Conservation (phyloP, 2,113 vertebrate species). For the Spea bombifrons region DNA sequence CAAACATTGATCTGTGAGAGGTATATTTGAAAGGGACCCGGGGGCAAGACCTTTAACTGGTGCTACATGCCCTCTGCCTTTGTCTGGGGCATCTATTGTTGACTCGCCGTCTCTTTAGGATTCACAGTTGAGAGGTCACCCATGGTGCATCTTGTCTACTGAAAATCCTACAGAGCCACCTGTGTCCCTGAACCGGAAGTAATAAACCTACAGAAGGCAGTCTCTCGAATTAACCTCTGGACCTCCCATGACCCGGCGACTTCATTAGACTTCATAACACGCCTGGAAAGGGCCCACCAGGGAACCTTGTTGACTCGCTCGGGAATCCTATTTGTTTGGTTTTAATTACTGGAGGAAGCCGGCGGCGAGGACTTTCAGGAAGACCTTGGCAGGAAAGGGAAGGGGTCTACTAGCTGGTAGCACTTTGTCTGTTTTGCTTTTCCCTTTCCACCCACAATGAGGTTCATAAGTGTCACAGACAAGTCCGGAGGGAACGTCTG, state of each 20-base stretch:
- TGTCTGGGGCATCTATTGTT: slow-evolving; percentile 12
- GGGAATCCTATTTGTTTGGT: slow-evolving; percentile 60
- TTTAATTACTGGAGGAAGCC: slow-evolving; percentile 66
- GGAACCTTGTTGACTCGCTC: slow-evolving; percentile 42
- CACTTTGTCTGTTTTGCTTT: slow-evolving; percentile 66
- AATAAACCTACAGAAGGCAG: slow-evolving; percentile 31
- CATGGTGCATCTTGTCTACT: slow-evolving; percentile 19
- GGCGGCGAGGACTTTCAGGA: slow-evolving; percentile 65
- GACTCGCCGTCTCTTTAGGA: not conserved
- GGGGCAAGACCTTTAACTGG: not conserved
- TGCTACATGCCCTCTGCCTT: not conserved
- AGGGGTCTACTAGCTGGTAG: slow-evolving; percentile 61
- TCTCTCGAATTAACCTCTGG: slow-evolving; percentile 26
- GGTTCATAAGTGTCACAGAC: slow-evolving; percentile 60
- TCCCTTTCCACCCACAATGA: slow-evolving; percentile 63
- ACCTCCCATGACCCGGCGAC: slow-evolving; percentile 21
- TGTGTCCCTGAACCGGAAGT: slow-evolving; percentile 35
- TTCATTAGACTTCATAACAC: slow-evolving; percentile 39
- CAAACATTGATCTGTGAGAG: not conserved
- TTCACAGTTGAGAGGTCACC: not conserved
- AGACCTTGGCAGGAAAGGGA: slow-evolving; percentile 71
- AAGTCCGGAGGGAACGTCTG: slow-evolving; percentile 54
- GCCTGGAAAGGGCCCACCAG: slow-evolving; percentile 16
- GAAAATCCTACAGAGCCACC: slow-evolving; percentile 16
- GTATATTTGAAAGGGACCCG: not conserved